Base-by-base conservation (phyloP, 2,888 invertebrate species). In the Cordilura impudica region DNA sequence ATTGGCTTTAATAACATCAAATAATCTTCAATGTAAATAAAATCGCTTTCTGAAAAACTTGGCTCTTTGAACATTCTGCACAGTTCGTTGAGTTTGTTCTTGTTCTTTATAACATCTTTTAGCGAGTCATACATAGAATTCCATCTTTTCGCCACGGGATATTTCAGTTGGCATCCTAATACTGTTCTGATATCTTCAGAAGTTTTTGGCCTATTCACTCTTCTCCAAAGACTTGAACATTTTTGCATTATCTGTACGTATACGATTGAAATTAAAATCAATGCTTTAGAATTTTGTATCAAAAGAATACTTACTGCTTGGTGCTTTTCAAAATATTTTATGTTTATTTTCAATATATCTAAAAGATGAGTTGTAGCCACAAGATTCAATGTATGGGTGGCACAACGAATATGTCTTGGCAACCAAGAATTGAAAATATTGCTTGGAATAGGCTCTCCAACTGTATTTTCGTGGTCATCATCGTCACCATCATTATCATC, bases 81-180 rank as follows among this genome's bases (percentile, higher is more conserved):
- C 26, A 77, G 35, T 60, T 70, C 70, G 14, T 70, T 18, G 7
- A 81, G 54, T 58, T 77, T 61, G 10, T 49, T 47, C 51, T 72
- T 72, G 49, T 71, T 49, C 35, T 14, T 35, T 21, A 78, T 67
- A 12, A 81, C 54, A 19, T 73, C 56, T 58, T 56, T 70, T 12
- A 81, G 31, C 8, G 74, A 56, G 66, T 80, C 80, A 67, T 71
- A 80, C 12, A 78, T 21, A 16, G 77, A 80, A 35, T 74, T 80
- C 75, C 81, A 80, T 58, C 78, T 53, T 53, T 14, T 56, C 18
- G 35, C 31, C 35, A 12, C 19, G 56, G 35, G 35, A 18, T 29
- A 54, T 54, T 26, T 23, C 53, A 53, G 26, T 53, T 23, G 53
- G 29, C 18, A 54, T 56, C 56, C 56, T 56, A 56, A 56, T 56